phyloP scores from a whole-genome alignment of 2,797 vertebrate genomes.

The Poecilia gillii region DNA sequence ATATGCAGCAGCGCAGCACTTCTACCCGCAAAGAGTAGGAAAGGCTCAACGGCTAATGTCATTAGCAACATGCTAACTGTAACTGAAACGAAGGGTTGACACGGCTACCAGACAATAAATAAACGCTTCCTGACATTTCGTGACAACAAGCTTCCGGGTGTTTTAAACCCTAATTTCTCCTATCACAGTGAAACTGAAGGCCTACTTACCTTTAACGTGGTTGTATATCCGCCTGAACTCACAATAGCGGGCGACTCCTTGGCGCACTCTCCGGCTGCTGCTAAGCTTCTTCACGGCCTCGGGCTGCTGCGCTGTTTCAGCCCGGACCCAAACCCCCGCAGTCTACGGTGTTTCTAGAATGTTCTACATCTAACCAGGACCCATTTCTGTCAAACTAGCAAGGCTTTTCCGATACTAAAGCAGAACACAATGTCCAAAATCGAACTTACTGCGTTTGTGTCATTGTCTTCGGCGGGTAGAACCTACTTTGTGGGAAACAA shows the following conservation, averaged over 20 bases:
- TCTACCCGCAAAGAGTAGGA: neutral
- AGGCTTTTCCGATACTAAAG: neutral
- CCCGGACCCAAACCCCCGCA: slow-evolving; percentile 58
- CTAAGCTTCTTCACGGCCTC: slow-evolving; percentile 64
- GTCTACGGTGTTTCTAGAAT: slow-evolving; percentile 68
- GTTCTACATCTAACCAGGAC: slow-evolving; percentile 73
- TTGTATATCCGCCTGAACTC: slow-evolving; percentile 16
- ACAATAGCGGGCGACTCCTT: slow-evolving; percentile 62
- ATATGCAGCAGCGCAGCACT: neutral
- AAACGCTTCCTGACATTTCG: slow-evolving; percentile 34
- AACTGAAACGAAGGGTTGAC: slow-evolving; percentile 20
- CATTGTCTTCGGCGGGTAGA: slow-evolving; percentile 44
- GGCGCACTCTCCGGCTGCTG: slow-evolving; percentile 56
- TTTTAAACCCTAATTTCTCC: neutral
- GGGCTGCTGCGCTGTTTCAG: slow-evolving; percentile 65
- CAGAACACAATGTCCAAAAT: neutral
- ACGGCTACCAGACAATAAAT: neutral
- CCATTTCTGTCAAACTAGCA: slow-evolving; percentile 65
- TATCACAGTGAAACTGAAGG: neutral
- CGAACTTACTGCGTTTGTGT: neutral
- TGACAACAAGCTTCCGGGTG: neutral
- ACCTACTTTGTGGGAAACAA: slow-evolving; percentile 66
- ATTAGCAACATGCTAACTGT: slow-evolving; percentile 67
- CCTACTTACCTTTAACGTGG: slow-evolving; percentile 40
- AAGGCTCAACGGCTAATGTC: slow-evolving; percentile 49